Evolutionary conservation across 2,888 invertebrate species (phyloP), one percentile per base, ranked within the genome.

Genomic region (Sycophila texana): DNA sequence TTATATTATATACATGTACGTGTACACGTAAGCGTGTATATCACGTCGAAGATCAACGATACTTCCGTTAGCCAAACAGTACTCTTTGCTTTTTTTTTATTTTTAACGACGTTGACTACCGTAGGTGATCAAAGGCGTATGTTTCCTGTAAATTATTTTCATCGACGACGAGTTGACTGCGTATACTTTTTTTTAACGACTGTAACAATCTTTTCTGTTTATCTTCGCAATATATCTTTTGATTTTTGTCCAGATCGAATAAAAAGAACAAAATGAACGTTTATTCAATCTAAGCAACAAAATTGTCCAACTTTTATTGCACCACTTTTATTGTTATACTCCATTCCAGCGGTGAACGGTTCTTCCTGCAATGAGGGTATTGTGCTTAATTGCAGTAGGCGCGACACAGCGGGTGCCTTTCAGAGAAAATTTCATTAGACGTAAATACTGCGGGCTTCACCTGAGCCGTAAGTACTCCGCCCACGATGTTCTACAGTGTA

Each of bases 141-240:
- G 18, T 49, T 66, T 53, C 22, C 20, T 39, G 66, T 72, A 72
- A 77, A 77, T 77, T 72, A 60, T 72, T 77, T 39, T 72, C 4
- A 58, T 39, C 5, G 13, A 30, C 20, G 14, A 49, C 58, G 20
- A 67, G 73, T 22, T 77, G 57, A 39, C 10, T 39, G 39, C 39
- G 10, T 39, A 39, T 39, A 39, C 39, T 10, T 78, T 73, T 78
- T 76, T 73, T 78, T 53, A 67, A 66, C 51, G 30, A 16, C 22
- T 14, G 39, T 39, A 39, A 39, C 39, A 51, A 57, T 57, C 51
- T 61, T 71, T 26, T 63, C 10, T 20, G 20, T 65, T 67, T 61
- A 26, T 61, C 30, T 61, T 60, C 14, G 16, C 30, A 76, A 39
- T 47, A 4, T 30, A 39, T 39, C 39, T 76, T 63, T 70, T 22